Conservation (phyloP, 2,888 invertebrate genomes). For the Microchrysa polita region DNA sequence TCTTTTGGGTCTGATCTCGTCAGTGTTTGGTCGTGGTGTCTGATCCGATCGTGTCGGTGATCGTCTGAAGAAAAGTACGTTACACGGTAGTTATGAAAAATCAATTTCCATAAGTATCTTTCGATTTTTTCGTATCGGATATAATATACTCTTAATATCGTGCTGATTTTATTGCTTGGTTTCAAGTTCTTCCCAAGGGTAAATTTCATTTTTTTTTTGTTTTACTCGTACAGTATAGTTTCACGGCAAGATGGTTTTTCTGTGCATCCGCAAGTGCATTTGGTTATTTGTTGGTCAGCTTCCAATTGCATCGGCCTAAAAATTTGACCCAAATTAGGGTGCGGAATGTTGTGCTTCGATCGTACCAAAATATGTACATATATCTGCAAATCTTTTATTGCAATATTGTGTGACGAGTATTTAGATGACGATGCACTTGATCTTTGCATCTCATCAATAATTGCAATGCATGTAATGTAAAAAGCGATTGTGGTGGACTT, state of each 20-base stretch:
- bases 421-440: conserved; percentile 41
- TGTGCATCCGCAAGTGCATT: neutral
- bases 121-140: neutral
- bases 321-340: conserved; percentile 18
- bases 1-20: neutral
- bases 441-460: conserved; percentile 27
- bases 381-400: neutral
- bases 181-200: no score
- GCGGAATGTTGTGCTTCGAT: neutral
- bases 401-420: no score
- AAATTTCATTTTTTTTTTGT: no score
- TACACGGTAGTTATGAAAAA: no score
- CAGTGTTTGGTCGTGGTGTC: no score
- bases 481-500: no score
- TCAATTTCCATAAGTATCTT: conserved; percentile 2
- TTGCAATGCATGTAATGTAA: neutral
- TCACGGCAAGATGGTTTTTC: conserved; percentile 13
- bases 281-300: neutral
- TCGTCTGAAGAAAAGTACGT: no score
- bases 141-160: neutral
- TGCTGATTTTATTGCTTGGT: no score
- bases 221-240: neutral
- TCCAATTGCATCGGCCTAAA: neutral
- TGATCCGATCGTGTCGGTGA: neutral
- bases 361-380: no score